Evolutionary conservation across 1,140 invertebrate genomes (phyloP).

Genomic region (Drosophila pachea): DNA sequence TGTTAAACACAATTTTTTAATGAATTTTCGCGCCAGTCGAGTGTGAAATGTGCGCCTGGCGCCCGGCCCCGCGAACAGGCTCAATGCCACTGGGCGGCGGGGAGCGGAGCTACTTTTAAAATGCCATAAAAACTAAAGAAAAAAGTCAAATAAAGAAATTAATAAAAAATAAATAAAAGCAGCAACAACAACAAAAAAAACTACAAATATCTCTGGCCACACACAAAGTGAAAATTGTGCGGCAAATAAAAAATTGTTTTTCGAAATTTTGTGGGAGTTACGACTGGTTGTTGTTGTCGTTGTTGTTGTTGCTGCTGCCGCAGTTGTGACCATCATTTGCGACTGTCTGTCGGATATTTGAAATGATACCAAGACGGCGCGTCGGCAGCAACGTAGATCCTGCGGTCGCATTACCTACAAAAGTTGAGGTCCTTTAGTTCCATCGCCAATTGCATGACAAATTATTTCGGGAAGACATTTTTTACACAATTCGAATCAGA

Average conservation of each 20-base stretch:
- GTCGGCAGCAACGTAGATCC: constrained; percentile 16
- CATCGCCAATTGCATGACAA: too few relatives aligned
- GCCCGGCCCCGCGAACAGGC: not conserved
- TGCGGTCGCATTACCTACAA: constrained; percentile 34
- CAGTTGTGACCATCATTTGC: constrained; percentile 51
- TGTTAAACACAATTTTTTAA: constrained; percentile 77
- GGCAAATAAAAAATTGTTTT: constrained; percentile 65
- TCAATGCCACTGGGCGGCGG: constrained; percentile 1
- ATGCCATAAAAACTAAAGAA: constrained; percentile 68
- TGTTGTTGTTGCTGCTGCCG: constrained; percentile 15
- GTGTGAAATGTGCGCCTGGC: constrained; percentile 60
- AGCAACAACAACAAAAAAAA: too few relatives aligned
- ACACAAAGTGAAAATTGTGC: constrained; percentile 56
- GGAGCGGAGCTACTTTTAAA: constrained; percentile 55
- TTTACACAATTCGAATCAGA: too few relatives aligned
- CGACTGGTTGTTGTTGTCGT: constrained; percentile 28
- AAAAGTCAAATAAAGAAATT: constrained; percentile 37
- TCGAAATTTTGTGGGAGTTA: constrained; percentile 57
- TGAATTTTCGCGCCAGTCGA: constrained; percentile 75
- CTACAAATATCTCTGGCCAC: constrained; percentile 41
- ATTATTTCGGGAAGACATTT: too few relatives aligned
- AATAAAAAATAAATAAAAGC: constrained; percentile 24
- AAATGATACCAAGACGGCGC: constrained; percentile 59
- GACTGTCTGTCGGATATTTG: constrained; percentile 51
- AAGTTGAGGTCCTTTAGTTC: constrained; percentile 1